These are phyloP conservation scores for Lucilia cuprina DNA, from an alignment of 1,140 invertebrate genomes.

Conservation along the genomic window DNA sequence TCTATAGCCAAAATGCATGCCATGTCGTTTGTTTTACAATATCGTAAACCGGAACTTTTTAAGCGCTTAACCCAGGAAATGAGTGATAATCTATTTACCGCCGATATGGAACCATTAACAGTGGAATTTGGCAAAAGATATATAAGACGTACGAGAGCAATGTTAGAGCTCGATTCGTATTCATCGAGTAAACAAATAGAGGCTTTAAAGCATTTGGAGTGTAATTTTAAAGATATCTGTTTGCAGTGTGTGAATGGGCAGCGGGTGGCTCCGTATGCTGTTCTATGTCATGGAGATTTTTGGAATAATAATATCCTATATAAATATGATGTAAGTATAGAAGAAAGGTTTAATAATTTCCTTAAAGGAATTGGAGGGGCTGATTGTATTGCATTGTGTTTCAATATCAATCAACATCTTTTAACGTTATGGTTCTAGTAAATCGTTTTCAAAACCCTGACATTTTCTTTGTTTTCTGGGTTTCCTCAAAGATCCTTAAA, in stretches of 20 bases:
- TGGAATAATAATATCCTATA: constrained; percentile 54
- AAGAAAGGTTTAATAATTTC: too few relatives aligned
- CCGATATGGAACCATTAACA: constrained; percentile 43
- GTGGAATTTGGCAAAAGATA: constrained; percentile 50
- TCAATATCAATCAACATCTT: too few relatives aligned
- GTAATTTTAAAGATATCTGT: constrained; percentile 43
- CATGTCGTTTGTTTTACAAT: constrained; percentile 47
- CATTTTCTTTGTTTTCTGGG: too few relatives aligned
- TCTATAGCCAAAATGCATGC: constrained; percentile 48
- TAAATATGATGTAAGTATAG: constrained; percentile 44
- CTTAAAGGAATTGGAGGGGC: not conserved
- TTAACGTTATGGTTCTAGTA: too few relatives aligned
- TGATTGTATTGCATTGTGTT: too few relatives aligned
- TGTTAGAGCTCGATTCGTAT: constrained; percentile 39
- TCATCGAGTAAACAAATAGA: constrained; percentile 24
- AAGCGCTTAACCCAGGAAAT: constrained; percentile 37
- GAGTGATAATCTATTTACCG: constrained; percentile 48
- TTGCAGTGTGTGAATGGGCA: constrained; percentile 44
- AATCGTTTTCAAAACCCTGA: too few relatives aligned
- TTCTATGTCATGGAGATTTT: constrained; percentile 53
- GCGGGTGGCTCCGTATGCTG: constrained; percentile 42
- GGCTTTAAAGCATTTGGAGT: constrained; percentile 41
- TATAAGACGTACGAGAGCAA: constrained; percentile 39
- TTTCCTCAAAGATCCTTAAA: too few relatives aligned
- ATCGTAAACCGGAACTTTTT: constrained; percentile 40